Conservation (phyloP, 2,888 invertebrate species). For the Zeuzera pyrina region DNA sequence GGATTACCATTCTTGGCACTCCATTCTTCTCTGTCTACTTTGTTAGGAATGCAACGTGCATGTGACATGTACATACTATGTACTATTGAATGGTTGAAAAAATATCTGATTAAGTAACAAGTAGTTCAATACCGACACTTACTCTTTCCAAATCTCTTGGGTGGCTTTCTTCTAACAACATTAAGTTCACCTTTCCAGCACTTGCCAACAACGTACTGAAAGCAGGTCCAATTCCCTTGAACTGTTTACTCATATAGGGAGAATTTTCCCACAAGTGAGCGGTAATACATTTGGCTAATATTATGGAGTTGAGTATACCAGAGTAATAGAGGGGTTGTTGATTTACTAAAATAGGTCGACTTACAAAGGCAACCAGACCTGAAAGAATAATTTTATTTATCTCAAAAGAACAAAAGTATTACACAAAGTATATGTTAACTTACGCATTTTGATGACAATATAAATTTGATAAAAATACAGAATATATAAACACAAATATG, state of each 20-base stretch:
- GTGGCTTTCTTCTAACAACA: slow-evolving; percentile 75
- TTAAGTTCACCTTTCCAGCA: slow-evolving; percentile 78
- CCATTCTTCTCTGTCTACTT: too few species aligned
- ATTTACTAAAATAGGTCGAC: slow-evolving; percentile 37
- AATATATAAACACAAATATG: too few species aligned
- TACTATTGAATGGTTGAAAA: too few species aligned
- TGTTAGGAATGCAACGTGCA: too few species aligned
- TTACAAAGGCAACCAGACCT: slow-evolving; percentile 75
- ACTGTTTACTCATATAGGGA: slow-evolving; percentile 76
- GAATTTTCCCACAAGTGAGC: slow-evolving; percentile 85
- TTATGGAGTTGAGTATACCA: slow-evolving; percentile 72
- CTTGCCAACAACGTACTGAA: slow-evolving; percentile 76
- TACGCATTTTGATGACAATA: too few species aligned
- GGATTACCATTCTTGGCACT: too few species aligned
- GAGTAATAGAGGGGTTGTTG: slow-evolving; percentile 50
- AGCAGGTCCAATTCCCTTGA: slow-evolving; percentile 80
- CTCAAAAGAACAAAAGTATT: too few species aligned
- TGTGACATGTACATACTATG: too few species aligned
- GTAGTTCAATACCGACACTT: slow-evolving; percentile 14
- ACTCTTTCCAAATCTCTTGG: slow-evolving; percentile 83
- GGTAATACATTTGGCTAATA: slow-evolving; percentile 77
- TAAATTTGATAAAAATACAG: too few species aligned
- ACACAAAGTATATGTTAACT: too few species aligned
- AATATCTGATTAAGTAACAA: too few species aligned
- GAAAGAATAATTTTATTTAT: slow-evolving; percentile 11